phyloP scores from a whole-genome alignment of 2,888 invertebrate genomes.

The Agelastica alni region DNA sequence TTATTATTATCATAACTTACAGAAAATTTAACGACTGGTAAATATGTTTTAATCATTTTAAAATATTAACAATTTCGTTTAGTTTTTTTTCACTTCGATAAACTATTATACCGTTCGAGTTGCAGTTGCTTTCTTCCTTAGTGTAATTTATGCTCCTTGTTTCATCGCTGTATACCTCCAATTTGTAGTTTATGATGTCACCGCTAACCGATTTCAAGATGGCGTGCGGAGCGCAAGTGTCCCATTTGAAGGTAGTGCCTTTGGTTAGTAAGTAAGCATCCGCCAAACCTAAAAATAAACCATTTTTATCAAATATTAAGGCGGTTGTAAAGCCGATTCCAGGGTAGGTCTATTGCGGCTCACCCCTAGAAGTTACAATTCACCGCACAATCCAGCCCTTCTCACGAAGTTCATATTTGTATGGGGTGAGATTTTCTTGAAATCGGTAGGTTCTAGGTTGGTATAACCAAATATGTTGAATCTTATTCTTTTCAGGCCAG shows the following conservation, averaged over 20 bases:
- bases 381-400: too few species aligned
- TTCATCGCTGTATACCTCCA: constrained; percentile 31
- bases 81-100: constrained; percentile 48
- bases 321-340: too few species aligned
- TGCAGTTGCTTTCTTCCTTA: constrained; percentile 45
- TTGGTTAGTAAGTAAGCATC: constrained; percentile 79
- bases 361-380: too few species aligned
- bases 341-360: too few species aligned
- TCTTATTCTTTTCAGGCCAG: too few species aligned
- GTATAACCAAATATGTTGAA: too few species aligned
- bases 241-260: constrained; percentile 86
- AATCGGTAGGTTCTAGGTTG: too few species aligned
- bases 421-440: too few species aligned
- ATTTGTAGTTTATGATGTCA: constrained; percentile 58
- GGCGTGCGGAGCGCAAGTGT: constrained; percentile 89
- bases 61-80: constrained; percentile 35
- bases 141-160: constrained; percentile 31
- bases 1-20: too few species aligned
- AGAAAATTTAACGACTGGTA: too few species aligned
- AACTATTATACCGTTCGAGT: constrained; percentile 57
- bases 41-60: constrained; percentile 17
- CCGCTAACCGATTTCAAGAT: constrained; percentile 82
- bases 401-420: too few species aligned
- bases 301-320: too few species aligned
- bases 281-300: constrained; percentile 59